Base-by-base conservation (phyloP, 2,113 vertebrate genomes). In the Vimba vimba region DNA sequence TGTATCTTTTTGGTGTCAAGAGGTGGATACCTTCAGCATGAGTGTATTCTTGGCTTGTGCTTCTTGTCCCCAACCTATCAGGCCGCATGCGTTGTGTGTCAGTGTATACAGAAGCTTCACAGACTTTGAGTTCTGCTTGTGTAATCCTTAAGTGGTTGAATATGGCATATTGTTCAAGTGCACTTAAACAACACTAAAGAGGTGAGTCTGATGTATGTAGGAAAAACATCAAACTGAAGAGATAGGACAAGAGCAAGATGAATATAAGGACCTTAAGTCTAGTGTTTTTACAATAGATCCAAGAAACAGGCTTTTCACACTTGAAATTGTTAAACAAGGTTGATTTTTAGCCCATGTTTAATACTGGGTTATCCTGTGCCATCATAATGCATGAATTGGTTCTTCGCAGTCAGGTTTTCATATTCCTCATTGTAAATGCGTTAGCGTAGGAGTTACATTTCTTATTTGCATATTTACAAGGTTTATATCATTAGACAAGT, bases 1-100 rank as follows among this genome's bases (percentile, higher is more conserved):
- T 74, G 59, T 64, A 87, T 23, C 27, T 69, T 55, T 60, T 55
- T 74, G 59, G 10, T 75, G 47, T 88, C 50, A 39, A 59, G 55
- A 73, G 66, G 43, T 76, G 43, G 74, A 85, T 89, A 84, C 84
- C 85, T 89, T 87, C n/a, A 76, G 30, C 66, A 30, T 82, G 80
- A 89, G 85, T 84, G 75, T 82, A 47, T 85, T 78, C 73, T 79
- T 90, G 87, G 87, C 83, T 12, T 12, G 21, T 19, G 30, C 74
- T 83, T 85, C 75, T 59, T 68, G 68, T 89, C 66, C 76, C 81
- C 68, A 75, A 79, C 79, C 87, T 90, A 85, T 85, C 75, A 79
- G 86, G 60, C 59, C 19, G 13, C 25, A 27, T 78, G 79, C 33
- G 66, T 50, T 83, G 66, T 87, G 78, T 50, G 45, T 66, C 25